These are phyloP conservation scores for Passer domesticus DNA, from an alignment of 2,113 vertebrate genomes.

Conservation along the genomic window DNA sequence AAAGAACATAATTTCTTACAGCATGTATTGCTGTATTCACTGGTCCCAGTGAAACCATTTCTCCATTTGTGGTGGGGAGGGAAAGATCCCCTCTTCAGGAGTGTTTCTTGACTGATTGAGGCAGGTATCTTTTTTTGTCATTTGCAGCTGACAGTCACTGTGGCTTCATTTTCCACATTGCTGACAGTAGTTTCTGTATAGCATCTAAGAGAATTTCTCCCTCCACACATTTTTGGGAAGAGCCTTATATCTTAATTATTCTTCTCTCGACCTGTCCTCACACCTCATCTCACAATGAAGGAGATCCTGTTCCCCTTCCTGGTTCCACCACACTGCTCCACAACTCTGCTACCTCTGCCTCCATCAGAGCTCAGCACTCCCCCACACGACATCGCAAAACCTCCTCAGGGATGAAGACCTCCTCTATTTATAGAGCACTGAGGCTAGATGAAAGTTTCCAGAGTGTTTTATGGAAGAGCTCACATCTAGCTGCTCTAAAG, in stretches of 20 bases:
- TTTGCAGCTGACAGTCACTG: neutral
- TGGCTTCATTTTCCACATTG: neutral
- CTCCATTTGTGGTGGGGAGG: neutral
- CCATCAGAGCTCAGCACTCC: neutral
- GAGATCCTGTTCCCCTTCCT: neutral
- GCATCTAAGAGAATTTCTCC: neutral
- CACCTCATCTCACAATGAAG: neutral
- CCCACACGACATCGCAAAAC: neutral
- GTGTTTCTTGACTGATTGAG: neutral
- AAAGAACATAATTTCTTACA: neutral
- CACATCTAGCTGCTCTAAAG: neutral
- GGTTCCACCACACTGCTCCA: neutral
- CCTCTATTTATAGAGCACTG: slow-evolving; percentile 48
- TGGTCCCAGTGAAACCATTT: neutral
- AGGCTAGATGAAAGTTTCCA: slow-evolving; percentile 26
- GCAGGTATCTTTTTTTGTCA: neutral
- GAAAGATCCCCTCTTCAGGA: neutral
- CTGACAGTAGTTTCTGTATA: neutral
- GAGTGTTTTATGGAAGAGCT: slow-evolving; percentile 41
- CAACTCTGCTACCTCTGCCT: neutral
- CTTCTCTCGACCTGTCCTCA: neutral
- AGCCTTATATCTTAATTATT: neutral
- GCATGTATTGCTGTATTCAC: neutral
- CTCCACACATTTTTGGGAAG: neutral
- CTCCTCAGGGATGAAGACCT: slow-evolving; percentile 43